Evolutionary conservation across 2,797 vertebrate genomes (phyloP), one percentile per base, ranked within the genome.

Genomic region (Ctenopoma multispine): DNA sequence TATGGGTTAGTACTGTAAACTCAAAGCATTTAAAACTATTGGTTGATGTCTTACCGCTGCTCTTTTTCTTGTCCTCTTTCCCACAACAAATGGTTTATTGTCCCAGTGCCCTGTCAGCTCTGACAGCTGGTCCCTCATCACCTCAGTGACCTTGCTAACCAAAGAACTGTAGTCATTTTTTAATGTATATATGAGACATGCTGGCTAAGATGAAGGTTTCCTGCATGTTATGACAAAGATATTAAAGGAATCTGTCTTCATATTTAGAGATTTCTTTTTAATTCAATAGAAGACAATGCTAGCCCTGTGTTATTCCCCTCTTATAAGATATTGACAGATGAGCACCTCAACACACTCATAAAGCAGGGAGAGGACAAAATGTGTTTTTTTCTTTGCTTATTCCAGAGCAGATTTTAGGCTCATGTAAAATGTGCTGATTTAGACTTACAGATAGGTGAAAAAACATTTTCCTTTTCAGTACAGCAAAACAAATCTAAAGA

Each of bases 181-280:
- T 85, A 90, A 84, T 67, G 72, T 69, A 70, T 48, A 70, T 23
- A 8, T 40, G 43, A 61, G 57, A 57, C 59, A 69, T 51, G 70
- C 24, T 34, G 68, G 27, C 20, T 18, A 62, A 77, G 70, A 72
- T 54, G 60, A 55, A 71, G 31, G 43, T 43, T 53, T 79, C 81
- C 75, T 24, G 31, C 64, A 62, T 64, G 72, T 75, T 81, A 66
- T 79, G 76, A 82, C 69, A 64, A 50, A 69, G 73, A 86, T 90
- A 91, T 88, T 80, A 86, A 86, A 89, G 72, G 48, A 75, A 88
- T 91, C 79, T 24, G 59, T 91, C 86, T 89, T 85, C 81, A 77
- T 87, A 50, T 79, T 72, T 69, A 41, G 61, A 60, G 60, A 63
- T 77, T 69, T 72, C 54, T 76, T 76, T 74, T 71, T 67, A 65